Evolutionary conservation across 2,888 invertebrate species (phyloP).

Genomic region (Melanophora roralis): DNA sequence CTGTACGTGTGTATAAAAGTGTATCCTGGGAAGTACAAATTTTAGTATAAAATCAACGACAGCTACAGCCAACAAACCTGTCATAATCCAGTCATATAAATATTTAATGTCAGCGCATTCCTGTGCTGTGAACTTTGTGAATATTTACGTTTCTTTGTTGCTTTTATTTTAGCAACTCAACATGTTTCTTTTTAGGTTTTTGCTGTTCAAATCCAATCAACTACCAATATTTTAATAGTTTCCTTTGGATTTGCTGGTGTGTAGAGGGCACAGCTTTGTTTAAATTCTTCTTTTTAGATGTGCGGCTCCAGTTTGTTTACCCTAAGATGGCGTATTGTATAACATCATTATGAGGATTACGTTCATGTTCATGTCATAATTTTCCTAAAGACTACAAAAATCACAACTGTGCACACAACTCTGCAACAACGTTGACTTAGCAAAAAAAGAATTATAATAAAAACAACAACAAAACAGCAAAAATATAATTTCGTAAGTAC

Average conservation of each 20-base stretch:
- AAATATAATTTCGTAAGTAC: constrained; percentile 35
- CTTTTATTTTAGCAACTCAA: too few relatives aligned
- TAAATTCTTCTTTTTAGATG: background rate
- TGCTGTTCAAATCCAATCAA: constrained; percentile 42
- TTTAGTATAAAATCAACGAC: constrained; percentile 29
- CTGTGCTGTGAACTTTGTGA: constrained; percentile 52
- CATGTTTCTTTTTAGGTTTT: background rate
- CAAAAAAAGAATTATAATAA: constrained; percentile 37
- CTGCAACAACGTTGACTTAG: constrained; percentile 36
- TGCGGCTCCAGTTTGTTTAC: constrained; percentile 55
- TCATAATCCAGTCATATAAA: constrained; percentile 62
- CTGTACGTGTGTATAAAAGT: background rate
- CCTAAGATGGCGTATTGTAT: constrained; percentile 74
- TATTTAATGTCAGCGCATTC: constrained; percentile 62
- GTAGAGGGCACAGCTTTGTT: constrained; percentile 8
- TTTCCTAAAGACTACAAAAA: constrained; percentile 68
- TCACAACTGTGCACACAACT: constrained; percentile 58
- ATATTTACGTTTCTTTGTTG: constrained; percentile 35
- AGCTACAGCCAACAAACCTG: constrained; percentile 48
- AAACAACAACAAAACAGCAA: background rate
- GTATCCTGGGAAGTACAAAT: constrained; percentile 48
- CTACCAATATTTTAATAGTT: constrained; percentile 36
- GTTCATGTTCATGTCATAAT: constrained; percentile 76
- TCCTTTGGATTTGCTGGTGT: background rate
- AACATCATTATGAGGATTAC: constrained; percentile 75